Base-by-base conservation (phyloP, 53 echinoderm and acorn worm genomes). In the Zoroaster sp. region DNA sequence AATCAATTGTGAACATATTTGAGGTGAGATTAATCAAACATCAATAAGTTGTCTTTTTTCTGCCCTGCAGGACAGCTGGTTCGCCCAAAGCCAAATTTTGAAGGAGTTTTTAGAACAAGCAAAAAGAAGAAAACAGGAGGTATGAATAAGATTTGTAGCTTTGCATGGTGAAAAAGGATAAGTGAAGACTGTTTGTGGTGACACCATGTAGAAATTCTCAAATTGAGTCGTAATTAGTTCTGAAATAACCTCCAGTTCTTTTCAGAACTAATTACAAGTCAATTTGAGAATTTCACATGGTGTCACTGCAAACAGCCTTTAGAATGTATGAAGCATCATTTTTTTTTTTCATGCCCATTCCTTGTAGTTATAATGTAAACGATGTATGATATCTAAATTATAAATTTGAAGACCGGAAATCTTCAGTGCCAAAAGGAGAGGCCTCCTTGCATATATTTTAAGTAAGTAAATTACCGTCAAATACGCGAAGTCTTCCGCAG, bases 81-180 rank as follows among this genome's bases (percentile, higher is more conserved):
- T 90, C 35, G 95, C 97, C 2, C 97, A 95, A 74, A 97, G 92
- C 70, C 95, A 97, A 51, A 97, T 97, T 49, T 66, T 97, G 71
- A 94, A 91, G 69, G 97, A 97, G 69, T 97, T 97, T 66, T 88
- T 97, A 51, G 97, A 97, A 28, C 95, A 94, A 78, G 97, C 95
- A n/a, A 95, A 92, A 77, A 90, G 90, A 66, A 95, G 90, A 67
- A 97, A 95, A 75, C 97, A 94, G 75, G 97, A 97, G 93, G 96
- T 96, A 91, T 72, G 79, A 33, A 9, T 11, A 38, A 28, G 13
- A 17, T 5, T 4, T 44, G 47, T 10, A 75, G n/a, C 45, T 9
- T 21, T 37, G 41, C 4, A 37, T 13, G 5, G 0, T 8, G 3
- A 17, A 17, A 20, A 34, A n/a, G n/a, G n/a, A n/a, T n/a, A n/a